Evolutionary conservation across 2,888 invertebrate species (phyloP).

Genomic region (Mythimna lalbum): DNA sequence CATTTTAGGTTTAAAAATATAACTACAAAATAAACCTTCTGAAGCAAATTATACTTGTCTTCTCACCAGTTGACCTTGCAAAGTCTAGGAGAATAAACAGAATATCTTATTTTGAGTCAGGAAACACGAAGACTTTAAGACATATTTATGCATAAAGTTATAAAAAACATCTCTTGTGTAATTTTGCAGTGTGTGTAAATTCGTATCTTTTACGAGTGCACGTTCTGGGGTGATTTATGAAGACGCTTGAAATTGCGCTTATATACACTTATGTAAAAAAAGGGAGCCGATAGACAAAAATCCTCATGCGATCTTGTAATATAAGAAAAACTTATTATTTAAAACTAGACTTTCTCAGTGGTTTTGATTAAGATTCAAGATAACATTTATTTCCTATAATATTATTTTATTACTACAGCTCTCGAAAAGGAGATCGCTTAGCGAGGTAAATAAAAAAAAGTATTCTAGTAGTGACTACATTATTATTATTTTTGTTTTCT

Average conservation of each 20-base stretch:
- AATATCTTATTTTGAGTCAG: conserved; percentile 32
- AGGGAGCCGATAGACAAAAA: too few species aligned
- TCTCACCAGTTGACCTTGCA: conserved; percentile 5
- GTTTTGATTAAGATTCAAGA: too few species aligned
- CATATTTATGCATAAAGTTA: conserved; percentile 48
- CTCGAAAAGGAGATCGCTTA: too few species aligned
- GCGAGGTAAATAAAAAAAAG: too few species aligned
- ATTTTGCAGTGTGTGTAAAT: conserved; percentile 47
- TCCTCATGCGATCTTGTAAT: too few species aligned
- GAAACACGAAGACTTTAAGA: conserved; percentile 20
- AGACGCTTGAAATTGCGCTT: conserved; percentile 21
- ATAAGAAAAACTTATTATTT: too few species aligned
- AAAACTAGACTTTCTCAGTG: too few species aligned
- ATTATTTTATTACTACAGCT: too few species aligned
- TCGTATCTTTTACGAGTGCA: conserved; percentile 47
- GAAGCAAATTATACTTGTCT: background rate
- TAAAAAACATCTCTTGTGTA: conserved; percentile 43
- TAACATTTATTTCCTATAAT: too few species aligned
- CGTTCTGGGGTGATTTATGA: conserved; percentile 37
- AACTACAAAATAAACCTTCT: background rate
- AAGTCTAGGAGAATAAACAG: conserved; percentile 15
- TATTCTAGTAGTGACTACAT: too few species aligned
- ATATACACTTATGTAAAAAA: conserved; percentile 3
- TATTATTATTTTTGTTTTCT: too few species aligned
- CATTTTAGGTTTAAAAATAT: too few species aligned